A percentile compares a stretch with the other conserved stretches of the same genome.
Conservation (phyloP, 2,888 invertebrate species). For the Junonia oenone region DNA sequence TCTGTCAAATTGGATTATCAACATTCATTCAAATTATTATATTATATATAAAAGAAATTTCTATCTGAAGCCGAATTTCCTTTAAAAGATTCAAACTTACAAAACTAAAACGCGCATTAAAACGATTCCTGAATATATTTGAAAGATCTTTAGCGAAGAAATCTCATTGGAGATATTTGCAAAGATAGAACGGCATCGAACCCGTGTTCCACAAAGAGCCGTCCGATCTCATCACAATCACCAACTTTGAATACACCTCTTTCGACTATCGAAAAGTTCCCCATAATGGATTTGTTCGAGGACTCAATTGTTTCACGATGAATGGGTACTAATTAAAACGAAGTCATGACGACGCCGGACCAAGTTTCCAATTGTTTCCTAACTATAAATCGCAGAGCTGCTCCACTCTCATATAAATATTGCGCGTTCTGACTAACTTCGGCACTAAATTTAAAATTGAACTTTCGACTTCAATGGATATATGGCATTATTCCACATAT, state of each 20-base stretch:
- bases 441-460: conserved; percentile 71
- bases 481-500: conserved; percentile 32
- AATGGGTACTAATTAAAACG: conserved; percentile 80
- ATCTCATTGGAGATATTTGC: conserved; percentile 22
- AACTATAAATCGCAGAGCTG: conserved; percentile 72
- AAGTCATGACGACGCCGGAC: conserved; percentile 72
- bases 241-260: conserved; percentile 73
- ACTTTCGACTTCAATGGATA: conserved; percentile 44
- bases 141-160: conserved; percentile 5
- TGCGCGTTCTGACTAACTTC: conserved; percentile 56
- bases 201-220: conserved; percentile 48
- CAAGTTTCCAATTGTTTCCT: conserved; percentile 71
- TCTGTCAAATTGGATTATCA: too few species aligned
- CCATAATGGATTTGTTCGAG: conserved; percentile 76
- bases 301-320: conserved; percentile 76
- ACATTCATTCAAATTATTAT: too few species aligned
- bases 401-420: conserved; percentile 69
- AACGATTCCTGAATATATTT: background rate
- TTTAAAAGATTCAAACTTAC: background rate
- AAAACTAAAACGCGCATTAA: background rate
- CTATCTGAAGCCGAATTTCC: too few species aligned
- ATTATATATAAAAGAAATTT: too few species aligned
- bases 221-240: conserved; percentile 55
- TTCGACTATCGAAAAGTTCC: conserved; percentile 77
- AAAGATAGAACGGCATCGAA: conserved; percentile 33